Percentiles rank a stretch among this genome's conserved stretches.
Evolutionary conservation across 2,113 vertebrate species (phyloP).

Genomic region (Pseudorhombus dupliciocellatus): DNA sequence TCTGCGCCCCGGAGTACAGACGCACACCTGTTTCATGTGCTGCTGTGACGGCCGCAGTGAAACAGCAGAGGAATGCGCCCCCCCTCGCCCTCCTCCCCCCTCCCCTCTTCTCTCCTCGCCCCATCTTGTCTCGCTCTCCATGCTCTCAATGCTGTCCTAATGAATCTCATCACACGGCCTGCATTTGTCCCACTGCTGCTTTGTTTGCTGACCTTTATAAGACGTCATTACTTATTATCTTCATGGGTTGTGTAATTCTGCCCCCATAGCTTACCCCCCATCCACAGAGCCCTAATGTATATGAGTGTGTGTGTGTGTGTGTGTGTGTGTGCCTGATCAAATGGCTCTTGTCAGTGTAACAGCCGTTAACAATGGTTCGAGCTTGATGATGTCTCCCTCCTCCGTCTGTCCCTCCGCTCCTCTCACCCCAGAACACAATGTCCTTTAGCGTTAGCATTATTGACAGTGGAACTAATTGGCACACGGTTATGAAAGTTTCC

Average conservation of each 20-base stretch:
- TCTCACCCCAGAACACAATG: constrained; percentile 59
- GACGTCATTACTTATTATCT: constrained; percentile 69
- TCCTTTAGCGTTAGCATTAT: constrained; percentile 73
- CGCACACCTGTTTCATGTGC: constrained; percentile 78
- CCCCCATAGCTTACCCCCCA: constrained; percentile 43
- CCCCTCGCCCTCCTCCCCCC: not conserved
- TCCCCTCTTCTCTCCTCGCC: not conserved
- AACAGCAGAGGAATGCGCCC: constrained; percentile 46
- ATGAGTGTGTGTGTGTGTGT: not conserved
- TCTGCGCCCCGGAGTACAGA: constrained; percentile 37
- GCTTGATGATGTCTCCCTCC: constrained; percentile 57
- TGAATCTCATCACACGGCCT: constrained; percentile 67
- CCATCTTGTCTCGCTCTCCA: constrained; percentile 7
- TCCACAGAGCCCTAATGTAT: not conserved
- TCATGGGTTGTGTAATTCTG: constrained; percentile 61
- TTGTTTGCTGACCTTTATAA: constrained; percentile 78
- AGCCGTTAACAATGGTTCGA: constrained; percentile 64
- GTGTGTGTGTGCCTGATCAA: constrained; percentile 51
- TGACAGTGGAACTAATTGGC: constrained; percentile 78
- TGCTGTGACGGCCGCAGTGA: constrained; percentile 54
- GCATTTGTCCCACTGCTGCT: constrained; percentile 53
- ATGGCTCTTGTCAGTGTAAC: constrained; percentile 68
- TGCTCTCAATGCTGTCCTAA: constrained; percentile 59
- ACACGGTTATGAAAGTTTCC: constrained; percentile 68
- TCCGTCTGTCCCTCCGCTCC: constrained; percentile 25